Evolutionary conservation across 2,888 invertebrate species (phyloP).

Genomic region (Amorpha juglandis): DNA sequence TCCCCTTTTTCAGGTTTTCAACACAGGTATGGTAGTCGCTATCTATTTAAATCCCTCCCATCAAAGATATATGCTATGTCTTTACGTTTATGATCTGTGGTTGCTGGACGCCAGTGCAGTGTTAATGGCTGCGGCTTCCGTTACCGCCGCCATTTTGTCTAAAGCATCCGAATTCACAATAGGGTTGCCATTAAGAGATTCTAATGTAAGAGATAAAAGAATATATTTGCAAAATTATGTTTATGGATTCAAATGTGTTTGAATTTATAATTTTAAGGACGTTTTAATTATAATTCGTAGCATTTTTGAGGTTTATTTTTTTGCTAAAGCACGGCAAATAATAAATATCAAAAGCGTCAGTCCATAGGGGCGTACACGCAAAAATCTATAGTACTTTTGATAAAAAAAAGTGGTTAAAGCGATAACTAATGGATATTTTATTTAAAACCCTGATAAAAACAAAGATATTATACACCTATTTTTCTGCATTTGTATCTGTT

Average conservation of each 20-base stretch:
- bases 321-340: too few species aligned
- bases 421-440: too few species aligned
- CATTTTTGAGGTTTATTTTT: not conserved
- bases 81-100: not conserved
- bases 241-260: not conserved
- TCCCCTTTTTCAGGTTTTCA: too few species aligned
- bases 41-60: too few species aligned
- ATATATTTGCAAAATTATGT: slow-evolving; percentile 9
- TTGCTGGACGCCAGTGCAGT: not conserved
- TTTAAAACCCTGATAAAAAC: too few species aligned
- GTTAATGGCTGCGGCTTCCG: slow-evolving; percentile 16
- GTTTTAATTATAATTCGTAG: not conserved
- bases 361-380: too few species aligned
- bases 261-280: not conserved
- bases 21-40: too few species aligned
- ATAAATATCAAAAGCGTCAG: too few species aligned
- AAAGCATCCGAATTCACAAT: slow-evolving; percentile 3
- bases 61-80: not conserved
- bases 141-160: slow-evolving; percentile 15
- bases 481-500: too few species aligned
- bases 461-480: too few species aligned
- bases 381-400: too few species aligned
- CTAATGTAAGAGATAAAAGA: not conserved
- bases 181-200: not conserved
- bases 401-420: too few species aligned